Percentiles rank a stretch among this genome's conserved stretches.
Conservation (phyloP, 2,888 invertebrate genomes). For the Cheilosia vulpina region DNA sequence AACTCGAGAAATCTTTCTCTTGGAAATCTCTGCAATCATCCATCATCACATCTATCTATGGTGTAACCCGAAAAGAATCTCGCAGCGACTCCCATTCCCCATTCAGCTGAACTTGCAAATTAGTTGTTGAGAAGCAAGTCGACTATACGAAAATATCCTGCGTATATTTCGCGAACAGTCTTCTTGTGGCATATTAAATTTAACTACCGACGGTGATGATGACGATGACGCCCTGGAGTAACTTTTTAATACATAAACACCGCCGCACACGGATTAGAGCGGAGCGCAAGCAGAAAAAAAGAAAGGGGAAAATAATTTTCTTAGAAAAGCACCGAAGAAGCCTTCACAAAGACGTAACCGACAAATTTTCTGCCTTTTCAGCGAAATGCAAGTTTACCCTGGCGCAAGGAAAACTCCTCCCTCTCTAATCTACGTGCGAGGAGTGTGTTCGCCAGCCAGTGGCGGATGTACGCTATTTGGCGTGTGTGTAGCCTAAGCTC, state of each 20-base stretch:
- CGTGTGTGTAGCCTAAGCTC: constrained; percentile 67
- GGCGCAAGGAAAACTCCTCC: constrained; percentile 47
- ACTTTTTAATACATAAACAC: constrained; percentile 75
- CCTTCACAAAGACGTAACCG: constrained; percentile 70
- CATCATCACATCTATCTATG: constrained; percentile 55
- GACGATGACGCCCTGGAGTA: constrained; percentile 68
- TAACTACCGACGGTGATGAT: constrained; percentile 44
- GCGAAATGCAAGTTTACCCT: constrained; percentile 71
- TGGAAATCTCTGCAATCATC: constrained; percentile 50
- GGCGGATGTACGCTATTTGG: constrained; percentile 64
- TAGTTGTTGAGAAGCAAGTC: constrained; percentile 64
- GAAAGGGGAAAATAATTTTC: constrained; percentile 38
- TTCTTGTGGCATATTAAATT: constrained; percentile 72
- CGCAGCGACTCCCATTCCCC: constrained; percentile 25
- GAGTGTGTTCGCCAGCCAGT: constrained; percentile 33
- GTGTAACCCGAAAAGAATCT: background rate
- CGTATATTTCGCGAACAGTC: constrained; percentile 57
- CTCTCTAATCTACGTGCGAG: constrained; percentile 46
- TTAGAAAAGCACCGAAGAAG: constrained; percentile 51
- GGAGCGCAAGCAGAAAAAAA: constrained; percentile 20
- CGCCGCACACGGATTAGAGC: constrained; percentile 74
- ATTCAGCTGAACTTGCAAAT: constrained; percentile 72
- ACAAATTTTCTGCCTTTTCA: constrained; percentile 69
- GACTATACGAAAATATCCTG: constrained; percentile 57
- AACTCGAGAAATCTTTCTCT: constrained; percentile 52